These are phyloP conservation scores for Xiphorhynchus erythropygius DNA, from an alignment of 2,797 vertebrate species.

Conservation along the genomic window DNA sequence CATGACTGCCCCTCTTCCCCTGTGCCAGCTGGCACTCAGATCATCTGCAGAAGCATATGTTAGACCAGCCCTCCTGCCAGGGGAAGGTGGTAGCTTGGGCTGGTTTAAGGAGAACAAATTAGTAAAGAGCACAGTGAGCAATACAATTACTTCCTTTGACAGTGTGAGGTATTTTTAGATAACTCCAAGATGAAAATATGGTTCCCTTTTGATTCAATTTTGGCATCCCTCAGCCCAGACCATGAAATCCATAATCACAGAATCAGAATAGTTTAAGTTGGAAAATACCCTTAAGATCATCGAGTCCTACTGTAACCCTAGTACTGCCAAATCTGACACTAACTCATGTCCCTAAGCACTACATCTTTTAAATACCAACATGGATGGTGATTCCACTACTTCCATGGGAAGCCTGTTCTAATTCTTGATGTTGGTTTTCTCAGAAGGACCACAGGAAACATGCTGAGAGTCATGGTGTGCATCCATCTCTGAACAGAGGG, in stretches of 20 bases:
- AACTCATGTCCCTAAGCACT: neutral
- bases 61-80: slow-evolving; percentile 17
- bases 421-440: neutral
- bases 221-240: neutral
- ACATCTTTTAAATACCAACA: neutral
- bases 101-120: neutral
- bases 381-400: neutral
- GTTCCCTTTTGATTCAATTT: neutral
- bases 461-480: neutral
- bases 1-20: neutral
- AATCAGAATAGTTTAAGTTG: neutral
- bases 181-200: neutral
- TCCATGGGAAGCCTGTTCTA: neutral
- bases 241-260: neutral
- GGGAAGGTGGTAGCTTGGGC: neutral
- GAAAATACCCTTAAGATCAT: neutral
- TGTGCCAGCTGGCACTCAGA: neutral
- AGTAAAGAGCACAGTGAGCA: neutral
- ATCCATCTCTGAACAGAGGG: neutral
- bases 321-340: neutral
- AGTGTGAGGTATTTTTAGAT: neutral
- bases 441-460: neutral
- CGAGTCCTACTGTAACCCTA: accelerated
- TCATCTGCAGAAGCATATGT: slow-evolving; percentile 43
- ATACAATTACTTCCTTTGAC: neutral